Evolutionary conservation across 2,888 invertebrate species (phyloP), one percentile per base, ranked within the genome.

Genomic region (Pasiphila rectangulata): DNA sequence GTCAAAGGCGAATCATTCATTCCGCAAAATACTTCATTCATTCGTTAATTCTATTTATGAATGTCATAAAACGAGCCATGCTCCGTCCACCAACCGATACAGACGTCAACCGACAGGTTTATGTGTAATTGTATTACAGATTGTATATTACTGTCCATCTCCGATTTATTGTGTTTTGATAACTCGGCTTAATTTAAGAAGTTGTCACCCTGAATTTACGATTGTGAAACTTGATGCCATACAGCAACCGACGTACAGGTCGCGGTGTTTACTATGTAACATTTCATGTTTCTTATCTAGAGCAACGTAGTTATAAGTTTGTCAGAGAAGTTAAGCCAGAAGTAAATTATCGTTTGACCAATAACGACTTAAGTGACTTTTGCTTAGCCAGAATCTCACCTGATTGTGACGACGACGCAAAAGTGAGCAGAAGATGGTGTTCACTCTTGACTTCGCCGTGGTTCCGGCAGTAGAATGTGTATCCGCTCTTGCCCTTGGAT

Each of bases 41-140:
- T 72, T 69, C 61, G 56, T 69, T 73, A 69, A 73, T 69, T 69
- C 67, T 74, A 71, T 77, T 76, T 75, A 77, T 69, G 71, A 65
- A 68, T 66, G 65, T 67, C 69, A 73, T 75, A 77, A 76, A 72
- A 59, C 57, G 55, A 55, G 54, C 37, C 57, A 48, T 50, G 62
- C 57, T 54, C 54, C 57, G 32, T 58, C 61, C 57, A 59, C 59
- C 54, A 47, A 50, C 52, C 60, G 49, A 67, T 68, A 61, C 51
- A 69, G 66, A 62, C 56, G 62, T 45, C 50, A 27, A 46, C 27
- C 41, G 69, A 67, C 70, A 69, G 63, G 59, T 74, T 73, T 72
- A 72, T 69, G 56, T 57, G 45, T 60, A 59, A 67, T 67, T 67
- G 64, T 67, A 47, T 48, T 57, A 59, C 47, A 53, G 54, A 57